Conservation (phyloP, 2,113 vertebrate species). For the Oryzias celebensis region DNA sequence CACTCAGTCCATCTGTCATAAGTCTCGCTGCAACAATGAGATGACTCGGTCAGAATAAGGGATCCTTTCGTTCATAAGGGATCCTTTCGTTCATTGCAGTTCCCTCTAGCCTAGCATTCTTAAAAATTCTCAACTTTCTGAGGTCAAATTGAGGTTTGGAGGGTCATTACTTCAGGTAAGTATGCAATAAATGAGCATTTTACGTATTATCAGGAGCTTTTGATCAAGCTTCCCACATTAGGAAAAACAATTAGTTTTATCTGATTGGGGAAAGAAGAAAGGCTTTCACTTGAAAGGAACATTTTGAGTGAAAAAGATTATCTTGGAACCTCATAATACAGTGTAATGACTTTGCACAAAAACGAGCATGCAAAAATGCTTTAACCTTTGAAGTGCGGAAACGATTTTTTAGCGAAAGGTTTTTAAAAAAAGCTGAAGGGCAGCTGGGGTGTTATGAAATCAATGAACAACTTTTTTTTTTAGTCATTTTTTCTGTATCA, state of each 20-base stretch:
- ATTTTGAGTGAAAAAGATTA: background rate
- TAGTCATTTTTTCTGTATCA: background rate
- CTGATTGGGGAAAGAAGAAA: background rate
- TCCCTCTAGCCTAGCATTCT: slow-evolving; percentile 27
- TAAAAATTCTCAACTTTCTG: background rate
- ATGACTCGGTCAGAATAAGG: background rate
- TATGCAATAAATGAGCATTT: background rate
- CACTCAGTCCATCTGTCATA: slow-evolving; percentile 13
- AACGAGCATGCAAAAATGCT: too few species aligned
- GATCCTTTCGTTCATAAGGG: slow-evolving; percentile 1
- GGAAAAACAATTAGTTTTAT: slow-evolving; percentile 1
- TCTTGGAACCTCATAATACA: background rate
- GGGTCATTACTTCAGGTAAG: background rate
- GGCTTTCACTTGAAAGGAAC: background rate
- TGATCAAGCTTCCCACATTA: slow-evolving; percentile 5
- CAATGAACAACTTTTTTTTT: too few species aligned
- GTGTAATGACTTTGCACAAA: too few species aligned
- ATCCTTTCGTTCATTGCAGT: slow-evolving; percentile 1
- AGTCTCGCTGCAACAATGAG: background rate
- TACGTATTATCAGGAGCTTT: background rate
- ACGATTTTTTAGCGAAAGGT: too few species aligned
- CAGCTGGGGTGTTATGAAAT: too few species aligned
- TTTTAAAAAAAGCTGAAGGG: too few species aligned
- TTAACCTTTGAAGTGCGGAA: too few species aligned
- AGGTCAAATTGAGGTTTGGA: slow-evolving; percentile 31